Evolutionary conservation across 2,797 vertebrate genomes (phyloP), one percentile per base, ranked within the genome.

Genomic region (Petrocephalus sullivani): DNA sequence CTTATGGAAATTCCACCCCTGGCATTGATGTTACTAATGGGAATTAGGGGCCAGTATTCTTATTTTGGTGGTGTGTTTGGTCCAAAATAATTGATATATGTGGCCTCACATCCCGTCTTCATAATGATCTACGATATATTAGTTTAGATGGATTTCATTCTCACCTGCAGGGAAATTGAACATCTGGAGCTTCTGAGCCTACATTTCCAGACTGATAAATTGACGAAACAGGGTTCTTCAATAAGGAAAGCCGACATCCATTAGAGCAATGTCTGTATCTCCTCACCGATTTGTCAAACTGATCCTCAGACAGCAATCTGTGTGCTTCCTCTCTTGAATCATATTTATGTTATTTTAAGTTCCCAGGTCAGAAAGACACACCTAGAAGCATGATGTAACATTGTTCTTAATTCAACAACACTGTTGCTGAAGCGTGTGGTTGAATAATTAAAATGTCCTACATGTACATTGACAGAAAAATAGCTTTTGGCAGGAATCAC

Each of bases 391-490:
- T 57, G 51, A n/a, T 41, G 3, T 75, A 19, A 23, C 46, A n/a
- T 75, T 88, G 60, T 85, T 60, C 82, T 92, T 91, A 88, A 89
- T 93, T 93, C 93, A 93, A 94, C 93, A 92, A 90, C 83, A 90
- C 92, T 92, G 91, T 94, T 93, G 93, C 86, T 78, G 9, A 91
- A 88, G 58, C 85, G 51, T 78, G 46, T 46, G 90, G 91, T 94
- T 94, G 93, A 94, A 94, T 94, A 94, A 95, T 94, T 93, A 91
- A 94, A 91, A 91, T 91, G 91, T 93, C 93, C 93, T 89, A 90
- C 37, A 28, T 41, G 37, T 41, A 41, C 91, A 92, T 91, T 92
- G 93, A 94, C 94, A 94, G 93, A 93, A 41, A 51, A 85, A 88
- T 85, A 14, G 28, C 87, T 53, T 54, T 54, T 57, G 60, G 41